Evolutionary conservation across 2,888 invertebrate genomes (phyloP).

Genomic region (Alsophila aescularia): DNA sequence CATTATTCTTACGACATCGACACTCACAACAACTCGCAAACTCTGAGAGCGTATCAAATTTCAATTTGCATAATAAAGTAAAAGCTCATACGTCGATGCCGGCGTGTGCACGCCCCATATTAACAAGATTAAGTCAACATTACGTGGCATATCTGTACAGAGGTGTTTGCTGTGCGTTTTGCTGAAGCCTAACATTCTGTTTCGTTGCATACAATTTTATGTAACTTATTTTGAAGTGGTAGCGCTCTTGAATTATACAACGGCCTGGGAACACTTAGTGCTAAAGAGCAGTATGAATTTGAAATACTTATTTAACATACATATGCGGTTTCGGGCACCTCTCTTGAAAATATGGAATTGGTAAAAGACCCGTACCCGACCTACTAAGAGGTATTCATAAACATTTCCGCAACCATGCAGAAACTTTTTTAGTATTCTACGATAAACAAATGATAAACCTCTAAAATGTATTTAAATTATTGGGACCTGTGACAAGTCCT

Average conservation of each 20-base stretch:
- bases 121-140: conserved; percentile 72
- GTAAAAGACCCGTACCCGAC: too few species aligned
- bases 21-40: conserved; percentile 53
- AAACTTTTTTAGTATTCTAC: too few species aligned
- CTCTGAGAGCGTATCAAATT: conserved; percentile 68
- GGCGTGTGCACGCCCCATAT: conserved; percentile 61
- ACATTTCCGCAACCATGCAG: too few species aligned
- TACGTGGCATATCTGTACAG: conserved; percentile 66
- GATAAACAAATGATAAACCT: not conserved
- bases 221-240: conserved; percentile 22
- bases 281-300: conserved; percentile 8
- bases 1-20: conserved; percentile 48
- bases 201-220: conserved; percentile 14
- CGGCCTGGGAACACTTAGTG: conserved; percentile 2
- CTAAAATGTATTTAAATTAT: too few species aligned
- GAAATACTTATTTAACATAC: conserved; percentile 2
- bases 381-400: too few species aligned
- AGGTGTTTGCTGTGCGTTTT: conserved; percentile 50
- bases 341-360: not conserved
- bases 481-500: too few species aligned
- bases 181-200: conserved; percentile 14
- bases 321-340: not conserved
- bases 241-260: conserved; percentile 15
- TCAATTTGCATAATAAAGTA: conserved; percentile 74
- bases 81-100: conserved; percentile 69